phyloP scores from a whole-genome alignment of 2,797 vertebrate species.

The Brachymystax lenok region DNA sequence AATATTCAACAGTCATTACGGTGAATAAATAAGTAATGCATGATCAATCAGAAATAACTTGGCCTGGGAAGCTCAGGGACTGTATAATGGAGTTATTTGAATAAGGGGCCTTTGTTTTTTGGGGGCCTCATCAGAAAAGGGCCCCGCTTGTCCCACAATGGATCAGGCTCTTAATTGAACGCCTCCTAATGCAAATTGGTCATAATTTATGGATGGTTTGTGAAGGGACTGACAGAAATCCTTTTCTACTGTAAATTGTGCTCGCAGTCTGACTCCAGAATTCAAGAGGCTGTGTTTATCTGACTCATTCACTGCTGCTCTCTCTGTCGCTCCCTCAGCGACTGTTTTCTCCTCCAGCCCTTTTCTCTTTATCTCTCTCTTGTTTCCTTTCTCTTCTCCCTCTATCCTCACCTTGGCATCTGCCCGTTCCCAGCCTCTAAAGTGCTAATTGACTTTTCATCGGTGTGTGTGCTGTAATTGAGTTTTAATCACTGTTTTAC shows the following conservation, averaged over 20 bases:
- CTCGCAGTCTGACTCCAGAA: slow-evolving; percentile 21
- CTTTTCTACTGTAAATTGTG: slow-evolving; percentile 34
- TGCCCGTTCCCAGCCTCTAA: slow-evolving; percentile 47
- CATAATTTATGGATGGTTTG: slow-evolving; percentile 64
- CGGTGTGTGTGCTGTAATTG: slow-evolving; percentile 65
- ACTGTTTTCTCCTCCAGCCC: not conserved
- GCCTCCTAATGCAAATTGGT: slow-evolving; percentile 64
- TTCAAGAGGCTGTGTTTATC: slow-evolving; percentile 20
- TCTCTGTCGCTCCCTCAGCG: slow-evolving; percentile 1
- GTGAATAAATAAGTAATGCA: slow-evolving; percentile 64
- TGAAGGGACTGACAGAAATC: slow-evolving; percentile 52
- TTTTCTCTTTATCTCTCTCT: not conserved
- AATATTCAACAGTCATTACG: slow-evolving; percentile 62
- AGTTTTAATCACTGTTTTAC: slow-evolving; percentile 78
- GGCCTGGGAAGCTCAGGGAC: slow-evolving; percentile 51
- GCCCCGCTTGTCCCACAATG: slow-evolving; percentile 40
- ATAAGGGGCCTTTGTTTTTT: slow-evolving; percentile 53
- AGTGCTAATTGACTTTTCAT: slow-evolving; percentile 73
- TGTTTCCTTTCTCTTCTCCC: slow-evolving; percentile 15
- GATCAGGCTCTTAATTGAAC: slow-evolving; percentile 63
- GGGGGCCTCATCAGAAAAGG: slow-evolving; percentile 47
- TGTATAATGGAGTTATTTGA: slow-evolving; percentile 60
- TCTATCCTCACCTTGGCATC: slow-evolving; percentile 55
- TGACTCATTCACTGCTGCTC: slow-evolving; percentile 22
- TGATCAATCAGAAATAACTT: slow-evolving; percentile 63